phyloP scores from a whole-genome alignment of 2,888 invertebrate species.

The Allacma fusca region DNA sequence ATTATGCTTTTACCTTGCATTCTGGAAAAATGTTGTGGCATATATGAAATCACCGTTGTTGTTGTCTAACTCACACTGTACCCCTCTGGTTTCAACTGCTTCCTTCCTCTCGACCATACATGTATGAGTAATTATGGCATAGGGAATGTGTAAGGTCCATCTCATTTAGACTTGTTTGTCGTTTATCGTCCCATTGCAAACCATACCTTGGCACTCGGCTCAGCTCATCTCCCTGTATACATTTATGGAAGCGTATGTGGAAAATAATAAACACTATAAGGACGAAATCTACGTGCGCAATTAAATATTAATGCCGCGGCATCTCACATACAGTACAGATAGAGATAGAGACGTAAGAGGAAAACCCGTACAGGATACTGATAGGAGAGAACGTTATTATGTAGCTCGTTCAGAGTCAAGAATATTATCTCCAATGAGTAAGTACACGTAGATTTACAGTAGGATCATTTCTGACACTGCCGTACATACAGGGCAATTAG shows the following conservation, averaged over 20 bases:
- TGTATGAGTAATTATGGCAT: too few species aligned
- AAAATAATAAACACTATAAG: neutral
- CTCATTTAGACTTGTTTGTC: too few species aligned
- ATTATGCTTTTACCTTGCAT: neutral
- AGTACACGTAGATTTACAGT: neutral
- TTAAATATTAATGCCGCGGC: neutral
- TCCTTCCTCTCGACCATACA: too few species aligned
- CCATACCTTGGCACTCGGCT: too few species aligned
- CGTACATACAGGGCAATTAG: neutral
- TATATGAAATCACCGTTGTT: neutral
- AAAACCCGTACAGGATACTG: too few species aligned
- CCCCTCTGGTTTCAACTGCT: neutral
- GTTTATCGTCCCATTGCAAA: too few species aligned
- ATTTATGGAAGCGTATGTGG: neutral
- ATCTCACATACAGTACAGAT: too few species aligned
- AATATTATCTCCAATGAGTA: neutral
- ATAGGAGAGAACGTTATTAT: too few species aligned
- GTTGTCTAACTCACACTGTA: neutral
- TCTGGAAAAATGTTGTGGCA: neutral
- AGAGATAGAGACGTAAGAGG: too few species aligned
- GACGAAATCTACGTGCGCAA: slow-evolving; percentile 16
- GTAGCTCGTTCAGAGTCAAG: neutral
- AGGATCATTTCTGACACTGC: too few species aligned
- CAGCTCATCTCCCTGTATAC: neutral
- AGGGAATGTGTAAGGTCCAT: too few species aligned